These are phyloP conservation scores for Bolborhynchus lineola DNA, from an alignment of 2,113 vertebrate species.

Conservation along the genomic window DNA sequence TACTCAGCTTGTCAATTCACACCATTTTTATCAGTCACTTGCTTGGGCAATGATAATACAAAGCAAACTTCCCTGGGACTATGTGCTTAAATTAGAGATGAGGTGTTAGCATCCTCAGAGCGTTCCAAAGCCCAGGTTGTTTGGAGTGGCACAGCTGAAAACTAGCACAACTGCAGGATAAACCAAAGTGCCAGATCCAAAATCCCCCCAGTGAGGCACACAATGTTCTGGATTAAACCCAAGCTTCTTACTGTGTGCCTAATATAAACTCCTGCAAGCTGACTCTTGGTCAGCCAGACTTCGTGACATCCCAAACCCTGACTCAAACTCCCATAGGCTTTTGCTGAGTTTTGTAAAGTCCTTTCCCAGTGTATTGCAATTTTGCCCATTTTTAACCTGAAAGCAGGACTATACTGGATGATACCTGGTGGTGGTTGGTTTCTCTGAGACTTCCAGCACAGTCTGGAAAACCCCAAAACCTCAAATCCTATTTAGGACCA, in stretches of 20 bases:
- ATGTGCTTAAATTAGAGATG: conserved; percentile 20
- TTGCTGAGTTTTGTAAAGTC: background rate
- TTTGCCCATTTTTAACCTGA: background rate
- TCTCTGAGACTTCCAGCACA: background rate
- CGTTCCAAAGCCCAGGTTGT: background rate
- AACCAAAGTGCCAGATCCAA: background rate
- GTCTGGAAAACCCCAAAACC: background rate
- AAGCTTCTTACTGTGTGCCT: background rate
- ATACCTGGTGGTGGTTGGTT: background rate
- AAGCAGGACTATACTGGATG: background rate
- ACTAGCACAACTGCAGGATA: background rate
- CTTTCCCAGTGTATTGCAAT: background rate
- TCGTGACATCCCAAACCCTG: background rate
- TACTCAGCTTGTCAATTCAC: background rate
- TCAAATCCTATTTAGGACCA: background rate
- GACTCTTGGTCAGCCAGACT: background rate
- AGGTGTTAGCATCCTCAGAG: conserved; percentile 3
- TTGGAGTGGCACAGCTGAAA: background rate
- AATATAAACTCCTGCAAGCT: background rate
- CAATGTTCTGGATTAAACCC: background rate
- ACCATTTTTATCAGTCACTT: background rate
- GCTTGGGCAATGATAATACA: background rate
- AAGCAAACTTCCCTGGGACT: background rate
- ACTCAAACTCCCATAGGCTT: background rate
- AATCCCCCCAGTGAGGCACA: background rate